Conservation (phyloP, 2,888 invertebrate species). For the Oligia strigilis region DNA sequence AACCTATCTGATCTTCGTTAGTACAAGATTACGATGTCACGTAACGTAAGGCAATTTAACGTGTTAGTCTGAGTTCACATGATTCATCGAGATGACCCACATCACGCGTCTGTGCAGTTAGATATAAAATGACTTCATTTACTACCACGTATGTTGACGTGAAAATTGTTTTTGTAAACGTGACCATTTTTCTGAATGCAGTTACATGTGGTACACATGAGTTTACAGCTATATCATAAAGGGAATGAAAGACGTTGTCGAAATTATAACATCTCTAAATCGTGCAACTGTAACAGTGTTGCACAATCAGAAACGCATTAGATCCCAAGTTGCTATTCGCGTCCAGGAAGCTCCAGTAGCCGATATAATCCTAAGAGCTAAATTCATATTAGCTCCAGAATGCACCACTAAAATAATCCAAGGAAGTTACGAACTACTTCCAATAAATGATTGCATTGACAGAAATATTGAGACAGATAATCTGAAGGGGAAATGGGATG, state of each 20-base stretch:
- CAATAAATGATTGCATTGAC: conserved; percentile 65
- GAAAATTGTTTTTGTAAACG: conserved; percentile 51
- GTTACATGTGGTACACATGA: conserved; percentile 4
- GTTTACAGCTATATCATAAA: conserved; percentile 14
- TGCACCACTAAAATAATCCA: conserved; percentile 64
- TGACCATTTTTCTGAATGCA: conserved; percentile 43
- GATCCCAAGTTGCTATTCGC: conserved; percentile 78
- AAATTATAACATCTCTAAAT: conserved; percentile 37
- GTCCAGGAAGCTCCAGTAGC: conserved; percentile 78
- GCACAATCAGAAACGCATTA: conserved; percentile 77
- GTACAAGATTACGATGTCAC: conserved; percentile 78
- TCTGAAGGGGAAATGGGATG: conserved; percentile 32
- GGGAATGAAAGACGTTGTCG: conserved; percentile 11
- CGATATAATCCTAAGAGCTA: conserved; percentile 69
- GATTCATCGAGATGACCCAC: conserved; percentile 84
- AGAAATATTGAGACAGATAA: conserved; percentile 66
- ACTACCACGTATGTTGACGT: conserved; percentile 46
- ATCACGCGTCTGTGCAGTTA: conserved; percentile 79
- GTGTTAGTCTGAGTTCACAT: conserved; percentile 76
- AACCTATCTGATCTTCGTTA: conserved; percentile 62
- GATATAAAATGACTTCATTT: conserved; percentile 59
- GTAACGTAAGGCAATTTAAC: conserved; percentile 77
- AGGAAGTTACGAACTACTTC: conserved; percentile 63
- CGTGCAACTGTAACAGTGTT: conserved; percentile 63
- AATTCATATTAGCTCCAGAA: conserved; percentile 65